Evolutionary conservation across 2,797 vertebrate genomes (phyloP), one percentile per base, ranked within the genome.

Genomic region (Cyclura pinguis): DNA sequence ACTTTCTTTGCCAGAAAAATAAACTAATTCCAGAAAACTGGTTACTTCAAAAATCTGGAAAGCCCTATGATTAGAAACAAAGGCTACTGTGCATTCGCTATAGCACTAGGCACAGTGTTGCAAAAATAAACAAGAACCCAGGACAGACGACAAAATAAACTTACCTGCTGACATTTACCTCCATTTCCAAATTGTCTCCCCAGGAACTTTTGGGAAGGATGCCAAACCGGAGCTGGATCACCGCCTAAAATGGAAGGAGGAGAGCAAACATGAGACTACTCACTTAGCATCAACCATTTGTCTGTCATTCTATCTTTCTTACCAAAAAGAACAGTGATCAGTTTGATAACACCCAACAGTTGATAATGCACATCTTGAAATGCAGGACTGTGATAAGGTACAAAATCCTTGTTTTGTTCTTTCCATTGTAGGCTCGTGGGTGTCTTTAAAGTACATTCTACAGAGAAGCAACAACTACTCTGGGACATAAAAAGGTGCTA

Each of bases 151-250:
- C 9, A 14, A 14, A 18, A 57, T 74, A 59, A 35, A 47, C 92
- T 93, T 89, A 96, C 96, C 96, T 96, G 80, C 20, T 84, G 88
- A 93, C 93, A 10, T 29, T 59, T 5, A 87, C 94, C 0, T 52
- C 38, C 35, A 96, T 89, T 64, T 92, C 6, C 0, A 93, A 52
- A 0, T 20, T 22, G 18, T 96, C 94, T 74, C 2, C 92, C 96
- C 95, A 96, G 87, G 89, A 93, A 77, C 77, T 89, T 77, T 95
- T 92, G 4, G 24, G 38, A 57, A 95, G 52, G 0, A 82, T 92
- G 3, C 91, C 78, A 85, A 96, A 96, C 83, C 93, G 88, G 77
- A 95, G 90, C 35, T 93, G 92, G 74, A 96, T 67, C 8, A 20
- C 69, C 62, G 91, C 84, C 96, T 96, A 91, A 69, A 47, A 47